phyloP scores from a whole-genome alignment of 2,797 vertebrate species.

The Hyperoplus immaculatus region DNA sequence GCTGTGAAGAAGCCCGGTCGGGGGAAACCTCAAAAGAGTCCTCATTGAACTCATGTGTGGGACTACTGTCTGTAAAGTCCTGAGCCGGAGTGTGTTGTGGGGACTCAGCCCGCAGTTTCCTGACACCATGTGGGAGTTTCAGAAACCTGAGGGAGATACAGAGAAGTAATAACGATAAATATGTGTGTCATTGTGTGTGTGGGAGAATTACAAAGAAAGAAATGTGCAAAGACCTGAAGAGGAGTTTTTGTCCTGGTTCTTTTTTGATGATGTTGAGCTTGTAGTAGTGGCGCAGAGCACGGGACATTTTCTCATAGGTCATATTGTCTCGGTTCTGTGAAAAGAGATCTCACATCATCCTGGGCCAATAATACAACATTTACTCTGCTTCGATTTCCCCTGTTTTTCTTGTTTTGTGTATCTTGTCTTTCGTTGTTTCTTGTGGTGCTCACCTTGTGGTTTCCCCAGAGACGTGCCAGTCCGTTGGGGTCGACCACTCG shows the following conservation, averaged over 20 bases:
- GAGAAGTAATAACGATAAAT: constrained; percentile 1
- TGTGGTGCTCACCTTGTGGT: constrained; percentile 90
- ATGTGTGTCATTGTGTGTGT: neutral
- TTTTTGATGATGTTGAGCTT: constrained; percentile 97
- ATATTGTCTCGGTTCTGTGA: constrained; percentile 92
- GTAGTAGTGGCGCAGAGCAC: constrained; percentile 94
- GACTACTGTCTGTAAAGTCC: constrained; percentile 56
- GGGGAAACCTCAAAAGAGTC: constrained; percentile 84
- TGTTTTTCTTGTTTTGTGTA: neutral
- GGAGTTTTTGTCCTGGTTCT: constrained; percentile 92
- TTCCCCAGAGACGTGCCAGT: constrained; percentile 94
- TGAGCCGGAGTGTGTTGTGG: constrained; percentile 71
- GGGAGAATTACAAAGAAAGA: neutral
- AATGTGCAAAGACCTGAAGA: constrained; percentile 87
- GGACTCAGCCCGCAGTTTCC: constrained; percentile 74
- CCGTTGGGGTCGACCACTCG: constrained; percentile 91
- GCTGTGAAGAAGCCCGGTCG: constrained; percentile 64
- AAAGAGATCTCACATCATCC: neutral
- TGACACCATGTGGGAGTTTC: constrained; percentile 87
- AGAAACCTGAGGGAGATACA: constrained; percentile 85
- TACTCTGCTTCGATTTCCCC: neutral
- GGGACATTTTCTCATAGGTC: constrained; percentile 98
- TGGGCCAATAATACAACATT: neutral
- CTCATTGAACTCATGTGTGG: constrained; percentile 75
- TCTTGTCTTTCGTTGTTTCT: neutral